Conservation (phyloP, 2,888 invertebrate genomes). For the Rhagium mordax region DNA sequence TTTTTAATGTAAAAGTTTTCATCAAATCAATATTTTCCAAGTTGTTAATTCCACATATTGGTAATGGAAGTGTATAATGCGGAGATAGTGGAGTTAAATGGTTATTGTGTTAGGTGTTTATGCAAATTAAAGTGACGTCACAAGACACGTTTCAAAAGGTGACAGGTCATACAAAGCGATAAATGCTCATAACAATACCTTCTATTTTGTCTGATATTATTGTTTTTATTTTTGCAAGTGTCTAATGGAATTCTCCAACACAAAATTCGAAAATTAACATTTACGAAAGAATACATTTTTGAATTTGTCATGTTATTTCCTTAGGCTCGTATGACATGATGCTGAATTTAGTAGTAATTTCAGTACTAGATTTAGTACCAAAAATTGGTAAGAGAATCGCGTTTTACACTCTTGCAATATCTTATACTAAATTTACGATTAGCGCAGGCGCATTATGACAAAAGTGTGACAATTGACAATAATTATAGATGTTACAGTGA, state of each 20-base stretch:
- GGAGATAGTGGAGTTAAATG: slow-evolving; percentile 30
- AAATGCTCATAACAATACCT: slow-evolving; percentile 47
- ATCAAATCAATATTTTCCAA: too few relatives aligned
- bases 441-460: too few relatives aligned
- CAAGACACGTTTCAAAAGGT: slow-evolving; percentile 55
- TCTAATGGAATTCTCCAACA: neutral
- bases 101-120: slow-evolving; percentile 43
- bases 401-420: too few relatives aligned
- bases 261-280: neutral
- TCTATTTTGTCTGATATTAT: slow-evolving; percentile 26
- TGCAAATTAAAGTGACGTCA: slow-evolving; percentile 52
- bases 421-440: too few relatives aligned
- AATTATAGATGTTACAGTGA: too few relatives aligned
- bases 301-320: too few relatives aligned
- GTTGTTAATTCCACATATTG: slow-evolving; percentile 31
- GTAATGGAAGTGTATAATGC: slow-evolving; percentile 17
- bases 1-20: too few relatives aligned
- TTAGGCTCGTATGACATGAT: too few relatives aligned
- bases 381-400: too few relatives aligned
- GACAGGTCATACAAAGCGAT: slow-evolving; percentile 54
- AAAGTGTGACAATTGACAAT: too few relatives aligned
- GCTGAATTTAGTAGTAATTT: too few relatives aligned
- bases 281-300: neutral
- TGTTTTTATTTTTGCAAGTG: slow-evolving; percentile 15
- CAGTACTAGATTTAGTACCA: too few relatives aligned